These are phyloP conservation scores for Sinocyclocheilus anshuiensis DNA, from an alignment of 2,113 vertebrate species.

Conservation along the genomic window DNA sequence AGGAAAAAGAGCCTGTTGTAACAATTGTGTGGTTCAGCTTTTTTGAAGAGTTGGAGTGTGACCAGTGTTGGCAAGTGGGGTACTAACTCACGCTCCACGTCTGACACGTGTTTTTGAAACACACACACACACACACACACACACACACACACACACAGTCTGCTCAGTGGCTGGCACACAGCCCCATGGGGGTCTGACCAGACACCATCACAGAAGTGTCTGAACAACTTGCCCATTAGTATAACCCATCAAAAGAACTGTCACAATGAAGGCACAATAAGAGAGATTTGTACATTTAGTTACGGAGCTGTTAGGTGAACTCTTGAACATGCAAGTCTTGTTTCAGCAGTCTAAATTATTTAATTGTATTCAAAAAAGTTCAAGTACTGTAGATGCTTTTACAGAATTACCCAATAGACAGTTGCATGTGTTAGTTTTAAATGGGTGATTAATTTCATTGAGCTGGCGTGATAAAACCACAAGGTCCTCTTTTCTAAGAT, in stretches of 20 bases:
- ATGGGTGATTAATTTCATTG: neutral
- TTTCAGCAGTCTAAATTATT: neutral
- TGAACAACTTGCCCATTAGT: slow-evolving; percentile 60
- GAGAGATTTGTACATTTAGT: slow-evolving; percentile 44
- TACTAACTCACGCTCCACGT: slow-evolving; percentile 14
- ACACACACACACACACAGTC: slow-evolving; percentile 9
- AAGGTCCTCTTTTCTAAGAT: neutral
- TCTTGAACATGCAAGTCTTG: neutral
- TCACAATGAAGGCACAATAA: slow-evolving; percentile 66
- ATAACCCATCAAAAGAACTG: slow-evolving; percentile 63
- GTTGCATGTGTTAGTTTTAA: neutral
- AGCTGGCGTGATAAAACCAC: neutral
- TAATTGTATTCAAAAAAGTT: neutral
- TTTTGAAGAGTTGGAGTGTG: slow-evolving; percentile 74
- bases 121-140: neutral
- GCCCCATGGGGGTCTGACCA: slow-evolving; percentile 55
- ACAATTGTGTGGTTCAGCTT: slow-evolving; percentile 64
- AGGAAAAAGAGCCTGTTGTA: slow-evolving; percentile 59
- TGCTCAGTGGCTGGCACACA: slow-evolving; percentile 45
- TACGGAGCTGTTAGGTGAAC: neutral
- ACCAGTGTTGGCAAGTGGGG: slow-evolving; percentile 48
- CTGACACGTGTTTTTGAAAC: slow-evolving; percentile 6
- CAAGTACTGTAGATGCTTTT: neutral
- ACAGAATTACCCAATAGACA: neutral
- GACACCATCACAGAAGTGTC: slow-evolving; percentile 64